These are phyloP conservation scores for Thymelicus lineola DNA, from an alignment of 2,888 invertebrate species.

Conservation along the genomic window DNA sequence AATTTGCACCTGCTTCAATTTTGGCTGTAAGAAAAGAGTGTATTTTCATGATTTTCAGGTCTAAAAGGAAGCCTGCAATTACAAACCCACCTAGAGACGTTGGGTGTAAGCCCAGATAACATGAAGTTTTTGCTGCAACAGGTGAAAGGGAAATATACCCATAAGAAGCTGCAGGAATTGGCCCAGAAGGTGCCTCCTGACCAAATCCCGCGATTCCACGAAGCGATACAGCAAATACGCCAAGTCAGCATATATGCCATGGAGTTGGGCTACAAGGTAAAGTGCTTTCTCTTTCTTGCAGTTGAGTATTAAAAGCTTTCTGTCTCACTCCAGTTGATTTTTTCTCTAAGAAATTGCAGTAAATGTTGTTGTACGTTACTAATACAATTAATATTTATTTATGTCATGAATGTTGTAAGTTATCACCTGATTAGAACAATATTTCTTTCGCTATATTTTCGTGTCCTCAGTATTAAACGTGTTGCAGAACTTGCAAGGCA, in stretches of 20 bases:
- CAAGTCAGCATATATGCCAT: constrained; percentile 88
- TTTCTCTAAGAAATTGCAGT: too few relatives aligned
- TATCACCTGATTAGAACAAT: too few relatives aligned
- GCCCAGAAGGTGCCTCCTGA: constrained; percentile 89
- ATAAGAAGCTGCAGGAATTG: constrained; percentile 85
- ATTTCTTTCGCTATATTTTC: too few relatives aligned
- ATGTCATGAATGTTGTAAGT: too few relatives aligned
- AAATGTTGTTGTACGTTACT: too few relatives aligned
- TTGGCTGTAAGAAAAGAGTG: neutral
- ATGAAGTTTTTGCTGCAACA: constrained; percentile 87
- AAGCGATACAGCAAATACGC: constrained; percentile 91
- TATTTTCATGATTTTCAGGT: constrained; percentile 52
- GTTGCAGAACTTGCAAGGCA: too few relatives aligned
- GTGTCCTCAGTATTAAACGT: too few relatives aligned
- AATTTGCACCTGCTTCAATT: too few relatives aligned
- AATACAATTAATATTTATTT: too few relatives aligned
- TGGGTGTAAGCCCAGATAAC: constrained; percentile 88
- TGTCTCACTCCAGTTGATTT: too few relatives aligned
- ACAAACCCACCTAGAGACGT: constrained; percentile 87
- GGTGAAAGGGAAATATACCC: constrained; percentile 87
- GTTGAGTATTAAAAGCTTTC: too few relatives aligned
- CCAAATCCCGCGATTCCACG: constrained; percentile 88
- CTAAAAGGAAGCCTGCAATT: constrained; percentile 88
- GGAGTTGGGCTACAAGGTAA: constrained; percentile 90
- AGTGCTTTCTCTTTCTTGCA: constrained; percentile 41